Percentiles rank a stretch among this genome's conserved stretches.
phyloP scores from a whole-genome alignment of 2,797 vertebrate species.

The Mycteria americana region DNA sequence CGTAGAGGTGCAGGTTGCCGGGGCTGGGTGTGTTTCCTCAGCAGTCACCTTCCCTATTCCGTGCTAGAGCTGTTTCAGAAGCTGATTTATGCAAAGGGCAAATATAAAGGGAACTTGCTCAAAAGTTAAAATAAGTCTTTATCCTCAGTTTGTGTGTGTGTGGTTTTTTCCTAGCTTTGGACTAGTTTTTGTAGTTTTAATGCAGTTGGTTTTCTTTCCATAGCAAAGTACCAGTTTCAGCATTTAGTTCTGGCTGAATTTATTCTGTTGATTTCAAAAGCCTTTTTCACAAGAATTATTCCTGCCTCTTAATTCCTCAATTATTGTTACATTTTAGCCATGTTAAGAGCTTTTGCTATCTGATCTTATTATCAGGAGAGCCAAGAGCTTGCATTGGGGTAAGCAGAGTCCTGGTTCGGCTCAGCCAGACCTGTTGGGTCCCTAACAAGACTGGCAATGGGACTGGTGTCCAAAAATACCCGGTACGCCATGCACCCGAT shows the following conservation, averaged over 20 bases:
- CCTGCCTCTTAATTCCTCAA: neutral
- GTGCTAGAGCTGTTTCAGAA: neutral
- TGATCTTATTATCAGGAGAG: neutral
- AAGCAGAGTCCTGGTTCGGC: neutral
- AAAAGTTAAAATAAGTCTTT: neutral
- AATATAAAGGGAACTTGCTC: neutral
- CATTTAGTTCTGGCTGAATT: neutral
- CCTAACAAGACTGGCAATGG: neutral
- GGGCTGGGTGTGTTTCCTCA: neutral
- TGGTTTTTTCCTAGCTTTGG: neutral
- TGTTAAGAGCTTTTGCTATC: neutral
- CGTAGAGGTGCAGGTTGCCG: neutral
- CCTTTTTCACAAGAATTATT: neutral
- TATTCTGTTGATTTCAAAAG: neutral
- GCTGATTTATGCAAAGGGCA: neutral
- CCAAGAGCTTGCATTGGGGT: neutral
- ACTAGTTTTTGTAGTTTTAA: neutral
- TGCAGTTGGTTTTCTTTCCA: neutral
- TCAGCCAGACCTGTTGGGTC: neutral
- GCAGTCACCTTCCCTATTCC: neutral
- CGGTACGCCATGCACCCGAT: neutral
- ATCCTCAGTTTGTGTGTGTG: accelerated
- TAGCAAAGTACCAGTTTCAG: neutral
- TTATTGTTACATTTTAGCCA: neutral
- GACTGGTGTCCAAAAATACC: neutral